Conservation (phyloP, 1,140 invertebrate species). For the Aricia agestis region DNA sequence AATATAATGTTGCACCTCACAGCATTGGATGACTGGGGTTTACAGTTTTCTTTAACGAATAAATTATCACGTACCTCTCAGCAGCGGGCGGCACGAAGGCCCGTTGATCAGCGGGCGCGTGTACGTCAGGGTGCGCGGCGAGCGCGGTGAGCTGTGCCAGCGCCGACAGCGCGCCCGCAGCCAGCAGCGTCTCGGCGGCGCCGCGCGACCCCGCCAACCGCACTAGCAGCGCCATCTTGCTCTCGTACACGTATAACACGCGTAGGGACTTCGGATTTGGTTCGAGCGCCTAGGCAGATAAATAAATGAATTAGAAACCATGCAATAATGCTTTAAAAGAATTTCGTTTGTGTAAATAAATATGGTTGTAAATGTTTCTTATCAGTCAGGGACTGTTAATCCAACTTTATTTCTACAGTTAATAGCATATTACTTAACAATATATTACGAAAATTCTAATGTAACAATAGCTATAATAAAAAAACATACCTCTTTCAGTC, state of each 20-base stretch:
- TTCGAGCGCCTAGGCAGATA: slow-evolving; percentile 77
- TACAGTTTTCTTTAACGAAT: too few relatives aligned
- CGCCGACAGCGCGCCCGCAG: slow-evolving; percentile 84
- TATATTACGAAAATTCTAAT: too few relatives aligned
- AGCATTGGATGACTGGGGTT: too few relatives aligned
- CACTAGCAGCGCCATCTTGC: slow-evolving; percentile 89
- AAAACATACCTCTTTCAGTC: slow-evolving; percentile 35
- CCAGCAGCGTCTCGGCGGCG: slow-evolving; percentile 86
- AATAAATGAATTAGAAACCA: background rate
- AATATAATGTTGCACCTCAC: slow-evolving; percentile 35
- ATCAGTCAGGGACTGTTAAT: too few relatives aligned
- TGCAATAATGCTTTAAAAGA: too few relatives aligned
- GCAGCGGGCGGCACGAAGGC: slow-evolving; percentile 50
- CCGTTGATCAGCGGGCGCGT: slow-evolving; percentile 32
- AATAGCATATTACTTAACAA: too few relatives aligned
- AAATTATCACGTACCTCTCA: slow-evolving; percentile 47
- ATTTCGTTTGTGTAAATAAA: too few relatives aligned
- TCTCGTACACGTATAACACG: slow-evolving; percentile 90
- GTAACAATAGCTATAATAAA: too few relatives aligned
- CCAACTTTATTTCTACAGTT: too few relatives aligned
- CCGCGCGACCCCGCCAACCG: slow-evolving; percentile 82
- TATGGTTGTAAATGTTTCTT: too few relatives aligned
- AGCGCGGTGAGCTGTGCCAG: slow-evolving; percentile 88
- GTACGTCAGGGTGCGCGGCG: slow-evolving; percentile 83
- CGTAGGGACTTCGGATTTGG: slow-evolving; percentile 83